Evolutionary conservation across 2,113 vertebrate genomes (phyloP).

Genomic region (Anser cygnoides): DNA sequence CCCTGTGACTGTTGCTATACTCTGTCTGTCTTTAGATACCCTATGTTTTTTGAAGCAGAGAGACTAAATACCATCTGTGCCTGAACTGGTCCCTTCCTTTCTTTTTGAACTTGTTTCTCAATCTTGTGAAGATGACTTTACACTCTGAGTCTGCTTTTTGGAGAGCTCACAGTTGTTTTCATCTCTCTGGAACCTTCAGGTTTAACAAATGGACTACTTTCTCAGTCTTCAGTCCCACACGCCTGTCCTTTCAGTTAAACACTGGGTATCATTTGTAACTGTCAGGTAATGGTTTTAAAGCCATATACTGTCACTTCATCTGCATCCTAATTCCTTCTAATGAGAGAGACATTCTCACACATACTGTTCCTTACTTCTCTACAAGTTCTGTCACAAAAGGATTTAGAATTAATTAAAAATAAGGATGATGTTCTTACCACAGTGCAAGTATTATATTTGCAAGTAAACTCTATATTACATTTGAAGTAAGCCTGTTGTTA

Average conservation of each 20-base stretch:
- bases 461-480: neutral
- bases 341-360: neutral
- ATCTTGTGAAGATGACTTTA: neutral
- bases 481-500: neutral
- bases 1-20: accelerated
- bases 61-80: neutral
- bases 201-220: neutral
- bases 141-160: neutral
- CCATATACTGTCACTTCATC: neutral
- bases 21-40: accelerated
- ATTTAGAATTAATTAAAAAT: neutral
- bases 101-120: neutral
- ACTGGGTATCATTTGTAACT: neutral
- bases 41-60: accelerated
- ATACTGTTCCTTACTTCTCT: neutral
- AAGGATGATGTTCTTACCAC: neutral
- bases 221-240: neutral
- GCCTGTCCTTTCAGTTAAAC: neutral
- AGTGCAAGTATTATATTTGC: neutral
- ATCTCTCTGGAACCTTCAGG: neutral
- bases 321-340: neutral
- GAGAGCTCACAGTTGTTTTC: neutral
- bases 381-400: neutral
- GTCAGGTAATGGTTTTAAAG: accelerated
- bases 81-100: neutral